Conservation (phyloP, 2,888 invertebrate species). For the Scaptomyza tumidula region DNA sequence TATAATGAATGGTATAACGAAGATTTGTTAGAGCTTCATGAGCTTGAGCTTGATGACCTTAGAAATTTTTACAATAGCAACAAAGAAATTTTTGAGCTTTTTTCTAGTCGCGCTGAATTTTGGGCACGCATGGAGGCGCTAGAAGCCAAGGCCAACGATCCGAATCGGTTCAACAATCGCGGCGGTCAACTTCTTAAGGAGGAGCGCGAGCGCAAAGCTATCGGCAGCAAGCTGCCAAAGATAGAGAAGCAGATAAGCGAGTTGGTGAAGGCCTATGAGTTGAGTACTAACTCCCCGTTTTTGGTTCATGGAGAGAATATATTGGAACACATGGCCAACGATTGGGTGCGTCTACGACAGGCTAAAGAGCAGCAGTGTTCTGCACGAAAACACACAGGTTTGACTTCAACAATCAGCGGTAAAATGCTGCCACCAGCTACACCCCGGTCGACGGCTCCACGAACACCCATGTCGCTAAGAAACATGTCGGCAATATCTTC, state of each 20-base stretch:
- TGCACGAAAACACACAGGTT: conserved; percentile 81
- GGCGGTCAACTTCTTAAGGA: conserved; percentile 91
- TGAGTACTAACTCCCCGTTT: conserved; percentile 86
- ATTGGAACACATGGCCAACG: conserved; percentile 86
- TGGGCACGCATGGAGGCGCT: conserved; percentile 91
- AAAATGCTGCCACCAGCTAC: conserved; percentile 20
- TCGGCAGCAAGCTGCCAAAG: conserved; percentile 89
- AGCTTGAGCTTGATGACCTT: conserved; percentile 90
- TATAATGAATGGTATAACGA: conserved; percentile 90
- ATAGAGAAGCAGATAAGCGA: conserved; percentile 88
- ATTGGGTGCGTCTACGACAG: conserved; percentile 86
- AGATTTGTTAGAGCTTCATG: conserved; percentile 84
- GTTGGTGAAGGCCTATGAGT: conserved; percentile 86
- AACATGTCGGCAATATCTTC: conserved; percentile 62
- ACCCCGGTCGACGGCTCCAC: conserved; percentile 30
- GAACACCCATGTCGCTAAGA: conserved; percentile 75
- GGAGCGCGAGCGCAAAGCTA: conserved; percentile 85
- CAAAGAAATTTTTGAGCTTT: conserved; percentile 88
- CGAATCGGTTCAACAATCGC: conserved; percentile 93
- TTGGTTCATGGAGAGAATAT: conserved; percentile 88
- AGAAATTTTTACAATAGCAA: conserved; percentile 88
- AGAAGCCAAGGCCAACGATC: conserved; percentile 91
- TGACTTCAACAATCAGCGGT: conserved; percentile 2
- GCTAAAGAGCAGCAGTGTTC: conserved; percentile 84
- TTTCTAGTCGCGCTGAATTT: conserved; percentile 88